Conservation (phyloP, 2,113 vertebrate species). For the Elephas maximus region DNA sequence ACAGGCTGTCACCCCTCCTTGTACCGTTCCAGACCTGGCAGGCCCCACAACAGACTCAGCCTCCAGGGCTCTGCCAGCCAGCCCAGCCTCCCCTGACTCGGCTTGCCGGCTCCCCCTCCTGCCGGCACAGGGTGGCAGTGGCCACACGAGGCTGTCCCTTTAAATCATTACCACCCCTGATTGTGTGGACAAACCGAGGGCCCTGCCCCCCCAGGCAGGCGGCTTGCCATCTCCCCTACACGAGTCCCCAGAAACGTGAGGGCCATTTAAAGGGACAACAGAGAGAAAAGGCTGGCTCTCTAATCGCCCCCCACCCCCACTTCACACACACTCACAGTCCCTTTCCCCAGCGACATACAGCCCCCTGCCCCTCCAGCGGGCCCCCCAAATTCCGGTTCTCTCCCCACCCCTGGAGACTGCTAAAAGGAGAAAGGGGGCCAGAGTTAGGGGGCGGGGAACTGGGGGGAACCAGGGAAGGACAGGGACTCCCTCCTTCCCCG, state of each 20-base stretch:
- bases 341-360: constrained; percentile 62
- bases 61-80: constrained; percentile 65
- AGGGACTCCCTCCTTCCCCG: constrained; percentile 67
- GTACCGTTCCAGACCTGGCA: constrained; percentile 60
- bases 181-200: constrained; percentile 77
- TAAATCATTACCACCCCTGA: constrained; percentile 82
- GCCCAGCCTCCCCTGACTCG: constrained; percentile 55
- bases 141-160: constrained; percentile 81
- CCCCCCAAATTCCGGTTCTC: constrained; percentile 83
- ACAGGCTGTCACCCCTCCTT: constrained; percentile 65
- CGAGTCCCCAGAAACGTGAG: constrained; percentile 78
- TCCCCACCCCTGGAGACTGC: constrained; percentile 75
- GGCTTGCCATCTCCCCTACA: constrained; percentile 62
- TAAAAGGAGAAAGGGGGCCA: constrained; percentile 75
- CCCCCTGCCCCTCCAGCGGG: constrained; percentile 69
- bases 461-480: constrained; percentile 56
- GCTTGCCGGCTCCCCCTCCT: constrained; percentile 73
- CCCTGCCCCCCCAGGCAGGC: constrained; percentile 78
- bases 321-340: constrained; percentile 42
- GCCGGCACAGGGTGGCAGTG: constrained; percentile 65
- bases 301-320: constrained; percentile 56
- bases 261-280: constrained; percentile 83
- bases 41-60: constrained; percentile 55
- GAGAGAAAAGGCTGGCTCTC: constrained; percentile 66
- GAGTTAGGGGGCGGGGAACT: constrained; percentile 48